These are phyloP conservation scores for Papilio protenor DNA, from an alignment of 2,888 invertebrate genomes.

Conservation along the genomic window DNA sequence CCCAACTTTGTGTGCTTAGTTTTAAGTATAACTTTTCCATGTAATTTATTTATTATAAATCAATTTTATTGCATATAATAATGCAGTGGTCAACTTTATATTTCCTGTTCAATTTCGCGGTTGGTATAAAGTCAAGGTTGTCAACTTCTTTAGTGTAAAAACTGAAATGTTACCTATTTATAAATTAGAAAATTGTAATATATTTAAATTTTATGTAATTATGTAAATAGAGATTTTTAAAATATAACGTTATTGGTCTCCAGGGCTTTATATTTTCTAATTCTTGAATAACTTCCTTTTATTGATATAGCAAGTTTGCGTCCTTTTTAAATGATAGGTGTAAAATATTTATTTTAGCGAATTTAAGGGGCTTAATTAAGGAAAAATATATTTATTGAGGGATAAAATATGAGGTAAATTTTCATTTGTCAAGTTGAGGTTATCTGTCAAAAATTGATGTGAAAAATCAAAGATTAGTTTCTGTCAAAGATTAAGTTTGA, in stretches of 20 bases:
- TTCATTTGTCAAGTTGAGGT: neutral
- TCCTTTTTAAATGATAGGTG: constrained; percentile 28
- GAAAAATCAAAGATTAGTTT: neutral
- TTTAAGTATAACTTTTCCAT: constrained; percentile 18
- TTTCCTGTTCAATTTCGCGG: neutral
- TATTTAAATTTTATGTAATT: constrained; percentile 12
- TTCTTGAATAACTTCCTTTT: constrained; percentile 17
- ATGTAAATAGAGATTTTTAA: constrained; percentile 24
- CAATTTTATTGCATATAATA: constrained; percentile 8
- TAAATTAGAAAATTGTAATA: constrained; percentile 25
- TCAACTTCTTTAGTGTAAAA: neutral
- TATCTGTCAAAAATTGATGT: neutral
- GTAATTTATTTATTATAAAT: constrained; percentile 41
- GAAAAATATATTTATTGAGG: constrained; percentile 6
- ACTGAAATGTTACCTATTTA: constrained; percentile 30
- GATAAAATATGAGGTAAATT: neutral
- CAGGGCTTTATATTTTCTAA: constrained; percentile 21
- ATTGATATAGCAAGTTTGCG: constrained; percentile 32
- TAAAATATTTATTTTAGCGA: constrained; percentile 19
- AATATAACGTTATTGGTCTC: constrained; percentile 10
- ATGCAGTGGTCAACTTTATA: neutral
- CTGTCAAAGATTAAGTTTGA: neutral
- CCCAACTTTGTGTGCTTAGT: constrained; percentile 52
- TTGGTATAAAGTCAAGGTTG: neutral
- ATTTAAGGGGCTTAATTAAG: constrained; percentile 26